phyloP scores from a whole-genome alignment of 2,113 vertebrate species.

The Balaenoptera acutorostrata region DNA sequence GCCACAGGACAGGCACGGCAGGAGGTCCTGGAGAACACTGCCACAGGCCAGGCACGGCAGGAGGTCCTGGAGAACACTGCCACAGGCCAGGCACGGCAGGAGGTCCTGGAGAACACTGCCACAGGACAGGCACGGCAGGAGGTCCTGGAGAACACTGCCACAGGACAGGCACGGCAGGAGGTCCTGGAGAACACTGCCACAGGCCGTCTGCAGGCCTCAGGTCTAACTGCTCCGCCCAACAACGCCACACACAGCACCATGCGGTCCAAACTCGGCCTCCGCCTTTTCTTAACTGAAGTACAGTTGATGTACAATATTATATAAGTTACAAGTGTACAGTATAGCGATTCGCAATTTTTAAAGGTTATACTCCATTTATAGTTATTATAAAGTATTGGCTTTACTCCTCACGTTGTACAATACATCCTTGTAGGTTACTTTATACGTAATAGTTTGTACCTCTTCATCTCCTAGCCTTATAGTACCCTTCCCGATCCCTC shows the following conservation, averaged over 20 bases:
- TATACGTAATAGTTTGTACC: rapidly evolving
- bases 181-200: rapidly evolving
- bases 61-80: rapidly evolving
- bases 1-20: not conserved
- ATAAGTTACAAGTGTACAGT: not conserved
- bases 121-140: not conserved
- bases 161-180: not conserved
- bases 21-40: rapidly evolving
- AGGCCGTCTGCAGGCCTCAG: not conserved
- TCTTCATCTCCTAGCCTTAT: not conserved
- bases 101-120: rapidly evolving
- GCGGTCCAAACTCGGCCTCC: not conserved
- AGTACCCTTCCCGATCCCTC: not conserved
- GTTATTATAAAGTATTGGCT: not conserved
- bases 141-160: rapidly evolving
- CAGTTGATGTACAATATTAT: not conserved
- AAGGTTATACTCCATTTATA: not conserved
- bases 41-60: not conserved
- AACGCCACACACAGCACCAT: not conserved
- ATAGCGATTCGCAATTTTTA: not conserved
- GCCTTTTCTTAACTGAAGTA: not conserved
- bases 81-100: not conserved
- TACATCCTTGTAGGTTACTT: not conserved
- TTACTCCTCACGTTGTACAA: not conserved
- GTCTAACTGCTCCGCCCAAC: not conserved